Evolutionary conservation across 2,888 invertebrate species (phyloP), one percentile per base, ranked within the genome.

Genomic region (Epistrophella euchroma): DNA sequence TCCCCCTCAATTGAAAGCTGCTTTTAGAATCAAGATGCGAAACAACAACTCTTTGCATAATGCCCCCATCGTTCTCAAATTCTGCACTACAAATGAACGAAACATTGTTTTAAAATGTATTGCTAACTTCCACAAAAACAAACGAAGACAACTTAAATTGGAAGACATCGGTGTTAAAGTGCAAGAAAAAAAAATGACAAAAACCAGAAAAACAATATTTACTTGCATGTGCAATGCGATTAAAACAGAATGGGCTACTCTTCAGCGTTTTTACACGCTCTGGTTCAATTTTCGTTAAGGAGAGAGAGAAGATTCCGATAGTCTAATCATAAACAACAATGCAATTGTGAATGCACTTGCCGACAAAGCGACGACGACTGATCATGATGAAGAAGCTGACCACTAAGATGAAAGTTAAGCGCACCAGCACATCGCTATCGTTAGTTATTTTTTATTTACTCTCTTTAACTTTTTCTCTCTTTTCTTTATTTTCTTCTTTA

Each of bases 61-160:
- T 32, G 2, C n/a, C 0, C 56, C 56, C 32, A 32, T 56, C 1
- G 22, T 56, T 32, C 17, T 56, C 7, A 56, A 56, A 32, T 56
- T 56, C 11, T n/a, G 9, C 32, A n/a, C 32, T 28, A 17, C 56
- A 7, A n/a, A n/a, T 22, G n/a, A 56, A 28, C 15, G 56, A 32
- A 56, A 32, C 32, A n/a, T 11, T n/a, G 15, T 56, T 7, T 56
- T 56, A 32, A 56, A 56, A 32, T 56, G 56, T 10, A 32, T 56
- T n/a, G 56, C 28, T n/a, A 25, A 25, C 10, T 56, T 56, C 9
- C 15, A 56, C n/a, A 56, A 56, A 56, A 56, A n/a, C 28, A 37
- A 37, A 37, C 37, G 32, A 56, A 28, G 56, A 5, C 32, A 32
- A n/a, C 28, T 56, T 3, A 32, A 32, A 4, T 32, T 56, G n/a